These are phyloP conservation scores for Heliangelus exortis DNA, from an alignment of 2,797 vertebrate species.

Conservation along the genomic window DNA sequence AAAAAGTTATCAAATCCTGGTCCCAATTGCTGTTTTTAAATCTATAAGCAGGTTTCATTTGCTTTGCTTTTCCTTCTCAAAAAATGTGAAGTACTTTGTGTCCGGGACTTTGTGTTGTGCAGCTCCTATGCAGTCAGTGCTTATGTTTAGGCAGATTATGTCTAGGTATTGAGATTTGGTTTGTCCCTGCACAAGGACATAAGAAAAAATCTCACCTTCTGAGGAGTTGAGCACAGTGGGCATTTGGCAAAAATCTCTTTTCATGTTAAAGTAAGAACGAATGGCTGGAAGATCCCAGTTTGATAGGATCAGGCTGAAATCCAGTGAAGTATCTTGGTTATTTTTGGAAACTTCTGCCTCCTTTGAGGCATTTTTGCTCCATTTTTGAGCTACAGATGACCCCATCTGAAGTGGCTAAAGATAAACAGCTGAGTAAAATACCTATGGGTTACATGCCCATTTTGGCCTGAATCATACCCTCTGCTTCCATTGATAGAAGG, in stretches of 20 bases:
- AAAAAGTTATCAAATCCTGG: neutral
- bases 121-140: neutral
- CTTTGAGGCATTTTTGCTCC: too few relatives aligned
- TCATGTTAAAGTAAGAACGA: neutral
- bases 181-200: neutral
- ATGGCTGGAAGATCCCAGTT: neutral
- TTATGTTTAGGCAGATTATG: neutral
- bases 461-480: neutral
- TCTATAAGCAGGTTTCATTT: neutral
- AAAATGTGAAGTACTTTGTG: neutral
- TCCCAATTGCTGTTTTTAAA: neutral
- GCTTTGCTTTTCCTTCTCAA: neutral
- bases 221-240: neutral
- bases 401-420: neutral
- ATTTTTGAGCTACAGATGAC: neutral
- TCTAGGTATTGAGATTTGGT: neutral
- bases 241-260: neutral
- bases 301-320: neutral
- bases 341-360: neutral
- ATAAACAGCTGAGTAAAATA: neutral
- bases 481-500: neutral
- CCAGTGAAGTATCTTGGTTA: neutral
- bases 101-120: neutral
- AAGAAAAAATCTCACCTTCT: neutral
- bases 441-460: neutral